phyloP scores from a whole-genome alignment of 2,113 vertebrate species.

The Sapayoa aenigma region DNA sequence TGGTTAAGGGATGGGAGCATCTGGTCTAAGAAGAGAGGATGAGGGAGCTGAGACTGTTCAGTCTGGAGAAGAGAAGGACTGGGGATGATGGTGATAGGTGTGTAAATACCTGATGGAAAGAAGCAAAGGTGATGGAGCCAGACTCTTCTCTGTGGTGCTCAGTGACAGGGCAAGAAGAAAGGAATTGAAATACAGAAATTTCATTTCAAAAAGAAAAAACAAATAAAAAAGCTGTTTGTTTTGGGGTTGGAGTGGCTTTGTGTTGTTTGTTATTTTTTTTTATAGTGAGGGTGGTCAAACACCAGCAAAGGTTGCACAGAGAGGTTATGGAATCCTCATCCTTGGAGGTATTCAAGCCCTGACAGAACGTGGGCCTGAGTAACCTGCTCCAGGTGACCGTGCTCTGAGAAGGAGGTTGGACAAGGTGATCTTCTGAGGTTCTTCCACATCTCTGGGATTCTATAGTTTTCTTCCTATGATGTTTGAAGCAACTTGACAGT shows the following conservation, averaged over 20 bases:
- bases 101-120: not conserved
- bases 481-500: not conserved
- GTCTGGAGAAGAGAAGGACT: not conserved
- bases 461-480: not conserved
- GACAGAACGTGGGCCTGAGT: not conserved
- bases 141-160: not conserved
- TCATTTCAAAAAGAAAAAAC: too few relatives aligned
- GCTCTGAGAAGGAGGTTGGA: not conserved
- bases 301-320: not conserved
- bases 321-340: not conserved
- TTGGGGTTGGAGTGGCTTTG: not conserved
- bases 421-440: not conserved
- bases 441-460: not conserved
- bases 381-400: not conserved
- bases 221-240: not conserved
- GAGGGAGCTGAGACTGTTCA: not conserved
- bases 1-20: not conserved
- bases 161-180: not conserved
- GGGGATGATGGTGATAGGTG: fast-evolving
- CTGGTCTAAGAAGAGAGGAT: not conserved
- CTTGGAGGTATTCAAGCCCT: not conserved
- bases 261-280: not conserved
- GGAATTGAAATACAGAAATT: not conserved
- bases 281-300: not conserved
- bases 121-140: fast-evolving